Base-by-base conservation (phyloP, 2,797 vertebrate genomes). In the Heteromormyrus szaboi region DNA sequence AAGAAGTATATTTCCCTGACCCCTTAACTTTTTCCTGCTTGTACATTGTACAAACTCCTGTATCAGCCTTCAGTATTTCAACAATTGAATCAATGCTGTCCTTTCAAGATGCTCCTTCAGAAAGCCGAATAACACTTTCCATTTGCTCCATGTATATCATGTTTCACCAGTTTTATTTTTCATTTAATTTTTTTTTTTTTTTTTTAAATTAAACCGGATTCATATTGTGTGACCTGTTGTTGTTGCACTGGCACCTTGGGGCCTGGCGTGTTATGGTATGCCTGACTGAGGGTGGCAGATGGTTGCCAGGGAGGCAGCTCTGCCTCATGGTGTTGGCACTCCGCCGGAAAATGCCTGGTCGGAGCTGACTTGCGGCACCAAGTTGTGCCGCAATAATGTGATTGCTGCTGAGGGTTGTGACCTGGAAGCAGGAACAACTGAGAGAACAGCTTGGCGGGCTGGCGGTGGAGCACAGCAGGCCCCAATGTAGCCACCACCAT, bases 361-460 rank as follows among this genome's bases (percentile, higher is more conserved):
- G 41, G 92, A 92, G 92, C 91, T 90, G 92, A 92, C 91, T 90
- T 88, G 95, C 93, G 95, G 96, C 94, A 94, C 94, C 95, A 95
- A 95, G 94, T 95, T 94, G 95, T 94, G 95, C 95, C 94, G 94
- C 95, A 96, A 96, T 96, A 96, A 96, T 95, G 93, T 94, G 91
- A 91, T 93, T 93, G 95, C 95, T 93, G 92, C 95, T 95, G 94
- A 95, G 95, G 95, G 95, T 95, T 96, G 95, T 93, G 95, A 96
- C 95, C 96, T 96, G 95, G 95, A 96, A 96, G 95, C 93, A 89
- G 90, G 92, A 92, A 92, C 91, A 93, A 93, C 94, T 92, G 94
- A 86, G 94, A 95, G 94, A 96, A 96, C 96, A 96, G 96, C 96
- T 96, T 96, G 95, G 95, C 92, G 91, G 91, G 95, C 91, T 94